Percentiles rank a stretch among this genome's conserved stretches.
These are phyloP conservation scores for Anoplopoma fimbria DNA, from an alignment of 2,113 vertebrate genomes.

Conservation along the genomic window DNA sequence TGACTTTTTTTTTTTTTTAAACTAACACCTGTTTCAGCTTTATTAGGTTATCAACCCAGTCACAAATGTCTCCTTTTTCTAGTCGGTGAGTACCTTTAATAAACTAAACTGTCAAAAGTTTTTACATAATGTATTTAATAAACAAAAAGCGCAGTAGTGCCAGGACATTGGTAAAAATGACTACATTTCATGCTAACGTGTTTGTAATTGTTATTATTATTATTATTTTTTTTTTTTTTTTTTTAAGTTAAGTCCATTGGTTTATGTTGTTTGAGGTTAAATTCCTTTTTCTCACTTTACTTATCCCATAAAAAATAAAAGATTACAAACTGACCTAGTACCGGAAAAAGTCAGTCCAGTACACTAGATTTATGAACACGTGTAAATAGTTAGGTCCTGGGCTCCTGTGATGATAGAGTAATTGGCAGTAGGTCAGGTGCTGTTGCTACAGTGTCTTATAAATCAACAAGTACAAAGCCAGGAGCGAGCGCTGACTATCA, in stretches of 20 bases:
- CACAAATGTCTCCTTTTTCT: background rate
- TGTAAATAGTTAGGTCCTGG: constrained; percentile 62
- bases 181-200: background rate
- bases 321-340: background rate
- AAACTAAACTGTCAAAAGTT: background rate
- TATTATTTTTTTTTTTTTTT: too few relatives aligned
- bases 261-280: background rate
- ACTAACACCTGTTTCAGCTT: background rate
- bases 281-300: background rate
- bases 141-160: background rate
- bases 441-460: constrained; percentile 64
- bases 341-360: background rate
- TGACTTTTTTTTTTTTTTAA: background rate
- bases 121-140: background rate
- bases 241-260: background rate
- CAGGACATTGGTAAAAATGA: background rate
- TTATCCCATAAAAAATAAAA: background rate
- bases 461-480: constrained; percentile 74
- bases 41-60: background rate
- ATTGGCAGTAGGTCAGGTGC: constrained; percentile 66
- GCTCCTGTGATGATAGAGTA: constrained; percentile 65
- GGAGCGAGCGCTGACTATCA: constrained; percentile 34
- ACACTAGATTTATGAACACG: constrained; percentile 57
- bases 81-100: background rate
- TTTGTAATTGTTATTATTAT: background rate